Percentiles rank a stretch among this genome's conserved stretches.
phyloP scores from a whole-genome alignment of 1,140 invertebrate species.

The Trichonephila inaurata region DNA sequence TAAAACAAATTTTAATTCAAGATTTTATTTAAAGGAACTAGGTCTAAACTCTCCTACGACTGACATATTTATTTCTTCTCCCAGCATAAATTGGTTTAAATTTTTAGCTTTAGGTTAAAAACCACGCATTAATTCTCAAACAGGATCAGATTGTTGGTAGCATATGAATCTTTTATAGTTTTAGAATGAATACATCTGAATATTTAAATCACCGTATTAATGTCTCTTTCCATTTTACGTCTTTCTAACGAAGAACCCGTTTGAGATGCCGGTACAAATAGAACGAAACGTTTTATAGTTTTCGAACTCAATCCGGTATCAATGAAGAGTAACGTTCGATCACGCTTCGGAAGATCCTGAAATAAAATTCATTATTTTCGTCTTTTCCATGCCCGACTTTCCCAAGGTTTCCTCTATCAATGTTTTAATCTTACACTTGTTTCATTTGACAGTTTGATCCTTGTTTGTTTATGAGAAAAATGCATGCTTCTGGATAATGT shows the following conservation, averaged over 20 bases:
- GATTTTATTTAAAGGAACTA: not conserved
- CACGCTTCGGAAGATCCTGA: not conserved
- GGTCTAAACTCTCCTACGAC: not conserved
- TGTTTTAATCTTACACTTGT: too few relatives aligned
- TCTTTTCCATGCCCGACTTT: not conserved
- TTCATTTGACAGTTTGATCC: too few relatives aligned
- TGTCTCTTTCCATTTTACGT: not conserved
- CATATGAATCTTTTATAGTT: not conserved
- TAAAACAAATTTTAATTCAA: too few relatives aligned
- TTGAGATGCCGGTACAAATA: not conserved
- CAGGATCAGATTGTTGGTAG: not conserved
- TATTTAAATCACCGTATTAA: not conserved
- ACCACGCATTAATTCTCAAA: not conserved
- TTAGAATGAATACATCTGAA: not conserved
- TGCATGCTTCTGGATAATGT: too few relatives aligned
- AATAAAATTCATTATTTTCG: not conserved
- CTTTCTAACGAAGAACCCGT: not conserved
- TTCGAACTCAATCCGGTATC: not conserved
- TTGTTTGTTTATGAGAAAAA: too few relatives aligned
- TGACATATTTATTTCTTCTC: not conserved
- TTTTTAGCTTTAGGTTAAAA: not conserved
- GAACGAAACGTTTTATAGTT: not conserved
- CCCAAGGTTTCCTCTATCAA: not conserved
- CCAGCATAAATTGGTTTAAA: not conserved
- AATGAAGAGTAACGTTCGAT: not conserved